phyloP scores from a whole-genome alignment of 2,888 invertebrate genomes.

The Plebejus melissa region DNA sequence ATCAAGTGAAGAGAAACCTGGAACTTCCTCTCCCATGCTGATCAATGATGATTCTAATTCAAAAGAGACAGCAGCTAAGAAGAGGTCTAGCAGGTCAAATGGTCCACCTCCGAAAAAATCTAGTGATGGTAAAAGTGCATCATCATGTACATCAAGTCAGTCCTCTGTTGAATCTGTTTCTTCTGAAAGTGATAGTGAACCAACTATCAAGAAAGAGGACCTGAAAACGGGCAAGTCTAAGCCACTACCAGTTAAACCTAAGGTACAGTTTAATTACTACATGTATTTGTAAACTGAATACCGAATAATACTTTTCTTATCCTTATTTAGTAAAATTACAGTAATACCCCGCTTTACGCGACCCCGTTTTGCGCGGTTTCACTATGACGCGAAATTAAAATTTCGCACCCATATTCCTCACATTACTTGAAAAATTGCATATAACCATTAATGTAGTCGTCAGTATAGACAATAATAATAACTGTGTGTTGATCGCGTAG shows the following conservation, averaged over 20 bases:
- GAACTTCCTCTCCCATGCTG: constrained; percentile 47
- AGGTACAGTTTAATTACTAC: constrained; percentile 42
- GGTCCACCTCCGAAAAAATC: constrained; percentile 67
- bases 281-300: neutral
- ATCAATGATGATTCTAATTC: constrained; percentile 59
- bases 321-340: too few relatives aligned
- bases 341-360: too few relatives aligned
- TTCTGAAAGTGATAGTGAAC: constrained; percentile 67
- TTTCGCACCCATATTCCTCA: too few relatives aligned
- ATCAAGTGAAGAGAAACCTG: constrained; percentile 60
- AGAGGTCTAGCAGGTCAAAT: constrained; percentile 55
- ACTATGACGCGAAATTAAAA: too few relatives aligned
- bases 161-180: constrained; percentile 69
- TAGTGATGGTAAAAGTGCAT: constrained; percentile 63
- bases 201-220: constrained; percentile 55
- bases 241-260: constrained; percentile 50
- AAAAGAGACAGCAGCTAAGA: constrained; percentile 56
- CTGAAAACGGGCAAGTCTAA: constrained; percentile 62
- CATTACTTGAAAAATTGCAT: too few relatives aligned
- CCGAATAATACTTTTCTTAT: too few relatives aligned
- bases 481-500: too few relatives aligned
- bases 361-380: too few relatives aligned
- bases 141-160: constrained; percentile 69
- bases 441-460: too few relatives aligned
- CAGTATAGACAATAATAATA: too few relatives aligned